phyloP scores from a whole-genome alignment of 64 coral and sea anemone genomes.

The Stylophora pistillata region DNA sequence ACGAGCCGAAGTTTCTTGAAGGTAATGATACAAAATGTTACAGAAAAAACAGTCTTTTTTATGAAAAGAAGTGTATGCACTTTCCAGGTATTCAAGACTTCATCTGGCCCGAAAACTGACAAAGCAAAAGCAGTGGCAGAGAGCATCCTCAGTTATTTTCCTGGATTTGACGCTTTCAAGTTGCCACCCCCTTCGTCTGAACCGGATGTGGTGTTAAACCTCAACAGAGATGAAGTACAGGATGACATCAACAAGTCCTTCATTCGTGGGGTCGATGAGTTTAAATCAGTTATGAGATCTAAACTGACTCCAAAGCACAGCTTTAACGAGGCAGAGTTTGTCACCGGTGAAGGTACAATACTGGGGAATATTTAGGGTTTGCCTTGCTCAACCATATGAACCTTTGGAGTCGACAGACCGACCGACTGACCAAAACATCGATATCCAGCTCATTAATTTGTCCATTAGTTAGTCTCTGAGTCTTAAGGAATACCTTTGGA shows the following conservation, averaged over 20 bases:
- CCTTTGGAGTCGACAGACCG: no score
- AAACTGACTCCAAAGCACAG: constrained; percentile 57
- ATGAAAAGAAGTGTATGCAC: background rate
- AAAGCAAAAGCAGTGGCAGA: constrained; percentile 59
- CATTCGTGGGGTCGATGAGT: constrained; percentile 50
- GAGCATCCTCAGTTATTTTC: constrained; percentile 76
- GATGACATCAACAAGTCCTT: constrained; percentile 60
- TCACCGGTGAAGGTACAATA: constrained; percentile 75
- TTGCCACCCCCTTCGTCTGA: constrained; percentile 76
- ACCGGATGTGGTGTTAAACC: constrained; percentile 58
- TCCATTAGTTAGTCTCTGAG: no score
- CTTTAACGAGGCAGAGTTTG: constrained; percentile 65
- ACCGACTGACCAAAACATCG: no score
- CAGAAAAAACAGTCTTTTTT: background rate
- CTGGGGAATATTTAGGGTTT: background rate
- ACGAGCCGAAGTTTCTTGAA: background rate
- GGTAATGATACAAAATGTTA: background rate
- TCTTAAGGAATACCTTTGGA: no score
- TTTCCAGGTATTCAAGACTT: constrained; percentile 53
- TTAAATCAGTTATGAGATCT: constrained; percentile 49
- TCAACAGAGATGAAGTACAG: constrained; percentile 46
- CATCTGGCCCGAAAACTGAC: background rate
- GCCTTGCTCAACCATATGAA: no score
- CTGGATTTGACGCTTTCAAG: constrained; percentile 75
- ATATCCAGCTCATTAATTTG: no score